A percentile compares a stretch with the other conserved stretches of the same genome.
These are phyloP conservation scores for Platynereis dumerilii DNA, from an alignment of 2,888 invertebrate species.

Conservation along the genomic window DNA sequence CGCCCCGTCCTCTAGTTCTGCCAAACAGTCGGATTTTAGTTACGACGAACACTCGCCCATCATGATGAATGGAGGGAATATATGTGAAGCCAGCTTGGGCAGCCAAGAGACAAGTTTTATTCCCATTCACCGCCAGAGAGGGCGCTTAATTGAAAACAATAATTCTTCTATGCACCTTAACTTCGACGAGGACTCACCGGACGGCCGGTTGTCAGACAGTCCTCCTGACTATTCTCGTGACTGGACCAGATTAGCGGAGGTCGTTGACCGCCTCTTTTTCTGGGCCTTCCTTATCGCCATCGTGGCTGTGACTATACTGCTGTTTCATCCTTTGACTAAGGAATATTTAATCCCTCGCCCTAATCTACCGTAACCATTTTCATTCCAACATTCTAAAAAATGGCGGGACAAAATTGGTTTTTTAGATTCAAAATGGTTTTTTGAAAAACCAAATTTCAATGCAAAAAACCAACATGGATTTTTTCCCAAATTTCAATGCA, in stretches of 20 bases:
- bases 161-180: slow-evolving; percentile 5
- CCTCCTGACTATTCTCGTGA: slow-evolving; percentile 29
- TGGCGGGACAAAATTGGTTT: too few species aligned
- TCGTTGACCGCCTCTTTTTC: slow-evolving; percentile 34
- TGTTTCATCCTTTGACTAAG: slow-evolving; percentile 33
- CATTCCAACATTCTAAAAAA: too few species aligned
- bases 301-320: slow-evolving; percentile 28
- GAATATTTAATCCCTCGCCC: slow-evolving; percentile 16
- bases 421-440: too few species aligned
- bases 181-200: slow-evolving; percentile 2
- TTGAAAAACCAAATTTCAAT: too few species aligned
- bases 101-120: slow-evolving; percentile 18
- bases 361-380: not conserved
- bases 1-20: not conserved
- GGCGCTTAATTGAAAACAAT: slow-evolving; percentile 1
- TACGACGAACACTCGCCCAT: slow-evolving; percentile 31
- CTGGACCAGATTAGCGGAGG: slow-evolving; percentile 31
- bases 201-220: not conserved
- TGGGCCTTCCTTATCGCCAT: slow-evolving; percentile 31
- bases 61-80: not conserved
- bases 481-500: too few species aligned
- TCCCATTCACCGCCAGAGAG: slow-evolving; percentile 3
- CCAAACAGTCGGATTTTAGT: slow-evolving; percentile 13
- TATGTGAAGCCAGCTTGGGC: too few species aligned
- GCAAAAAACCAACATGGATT: too few species aligned